Conservation (phyloP, 2,797 vertebrate species). For the Parauchenoglanis punctatus region DNA sequence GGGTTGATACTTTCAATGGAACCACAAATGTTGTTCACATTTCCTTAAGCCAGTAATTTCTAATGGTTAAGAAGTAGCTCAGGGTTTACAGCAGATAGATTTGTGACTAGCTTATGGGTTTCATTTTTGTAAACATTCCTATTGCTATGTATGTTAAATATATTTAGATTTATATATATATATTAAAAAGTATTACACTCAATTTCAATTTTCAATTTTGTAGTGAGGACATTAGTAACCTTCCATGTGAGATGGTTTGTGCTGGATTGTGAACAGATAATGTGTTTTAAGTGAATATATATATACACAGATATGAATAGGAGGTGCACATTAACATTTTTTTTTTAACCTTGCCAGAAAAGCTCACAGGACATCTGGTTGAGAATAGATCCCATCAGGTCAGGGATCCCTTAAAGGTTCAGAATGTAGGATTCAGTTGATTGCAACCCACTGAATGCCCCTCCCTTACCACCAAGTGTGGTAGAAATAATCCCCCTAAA, state of each 20-base stretch:
- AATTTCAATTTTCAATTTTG: not conserved
- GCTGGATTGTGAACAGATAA: not conserved
- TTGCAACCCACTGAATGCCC: too few relatives aligned
- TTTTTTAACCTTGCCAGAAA: too few relatives aligned
- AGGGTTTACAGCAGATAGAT: not conserved
- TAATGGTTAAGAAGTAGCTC: not conserved
- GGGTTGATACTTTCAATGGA: not conserved
- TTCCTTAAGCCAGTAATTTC: not conserved
- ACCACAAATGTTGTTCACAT: not conserved
- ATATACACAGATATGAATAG: not conserved
- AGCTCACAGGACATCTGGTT: not conserved
- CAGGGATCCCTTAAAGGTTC: not conserved
- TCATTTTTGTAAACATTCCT: not conserved
- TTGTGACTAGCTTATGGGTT: not conserved
- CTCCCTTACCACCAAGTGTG: too few relatives aligned
- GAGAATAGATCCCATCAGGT: not conserved
- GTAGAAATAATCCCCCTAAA: too few relatives aligned
- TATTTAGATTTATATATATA: not conserved
- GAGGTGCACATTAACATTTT: too few relatives aligned
- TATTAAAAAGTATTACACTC: not conserved
- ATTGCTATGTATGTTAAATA: not conserved
- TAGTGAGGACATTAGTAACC: not conserved
- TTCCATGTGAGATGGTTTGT: not conserved
- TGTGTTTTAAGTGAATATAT: not conserved
- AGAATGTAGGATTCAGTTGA: too few relatives aligned